Evolutionary conservation across 1,140 invertebrate genomes (phyloP), one percentile per base, ranked within the genome.

Genomic region (Lamellibrachia luymesi): DNA sequence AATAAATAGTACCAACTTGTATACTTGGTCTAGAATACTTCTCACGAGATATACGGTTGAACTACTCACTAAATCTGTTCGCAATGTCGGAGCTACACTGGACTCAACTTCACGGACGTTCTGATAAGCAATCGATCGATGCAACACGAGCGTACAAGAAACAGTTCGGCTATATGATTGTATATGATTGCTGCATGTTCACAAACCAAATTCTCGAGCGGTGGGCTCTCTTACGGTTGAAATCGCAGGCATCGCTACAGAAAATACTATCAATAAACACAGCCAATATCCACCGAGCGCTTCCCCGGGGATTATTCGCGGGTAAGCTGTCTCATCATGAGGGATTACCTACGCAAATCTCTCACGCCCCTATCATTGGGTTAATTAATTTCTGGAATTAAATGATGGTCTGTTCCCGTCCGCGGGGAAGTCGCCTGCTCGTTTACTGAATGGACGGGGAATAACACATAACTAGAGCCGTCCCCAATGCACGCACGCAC

Each of bases 341-440:
- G 64, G 64, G 64, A 80, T 80, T 80, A 80, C 64, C 64, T 80
- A 80, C 64, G 64, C 64, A 80, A 80, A 80, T 22, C 64, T 80
- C 64, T 80, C 64, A 80, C 64, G 64, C 64, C 64, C 64, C 64
- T 80, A 80, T 80, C 64, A 80, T 80, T 80, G 64, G 64, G 64
- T 80, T 80, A 80, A 80, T 80, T 80, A 80, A 80, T 80, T 80
- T 80, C 64, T 80, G 64, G 64, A 80, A 80, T 80, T 80, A 80
- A 80, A 80, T 80, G 64, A 17, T 80, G 64, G 13, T 22, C 64
- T 10, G 6, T 80, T 38, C 38, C 0, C 64, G 64, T 80, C 64
- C 64, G 4, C 64, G 64, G 64, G 64, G 64, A 8, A 8, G 64
- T 22, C 64, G 64, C 17, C 64, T 80, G 13, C 25, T 22, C 64